Percentiles rank a stretch among this genome's conserved stretches.
Conservation (phyloP, 2,888 invertebrate genomes). For the Oscheius onirici region DNA sequence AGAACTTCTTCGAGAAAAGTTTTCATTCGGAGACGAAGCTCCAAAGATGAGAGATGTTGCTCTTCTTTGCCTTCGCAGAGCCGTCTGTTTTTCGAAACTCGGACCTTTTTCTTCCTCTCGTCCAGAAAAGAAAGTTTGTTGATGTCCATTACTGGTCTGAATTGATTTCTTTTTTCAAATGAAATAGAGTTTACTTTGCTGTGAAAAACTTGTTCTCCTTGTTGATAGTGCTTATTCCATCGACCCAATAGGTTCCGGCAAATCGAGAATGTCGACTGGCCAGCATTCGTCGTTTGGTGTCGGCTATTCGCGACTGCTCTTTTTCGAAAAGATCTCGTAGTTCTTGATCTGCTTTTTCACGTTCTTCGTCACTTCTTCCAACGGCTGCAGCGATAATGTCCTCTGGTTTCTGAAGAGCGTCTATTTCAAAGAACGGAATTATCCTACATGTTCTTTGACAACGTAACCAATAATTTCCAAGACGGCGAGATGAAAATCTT, state of each 20-base stretch:
- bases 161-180: background rate
- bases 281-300: conserved; percentile 22
- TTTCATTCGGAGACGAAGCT: conserved; percentile 87
- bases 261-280: conserved; percentile 76
- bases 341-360: conserved; percentile 50
- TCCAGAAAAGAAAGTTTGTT: conserved; percentile 49
- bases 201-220: conserved; percentile 76
- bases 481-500: conserved; percentile 65
- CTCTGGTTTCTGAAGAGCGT: conserved; percentile 28
- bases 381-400: conserved; percentile 41
- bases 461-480: conserved; percentile 64
- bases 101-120: conserved; percentile 71
- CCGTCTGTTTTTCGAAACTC: conserved; percentile 37
- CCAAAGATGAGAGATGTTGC: conserved; percentile 86
- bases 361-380: conserved; percentile 39
- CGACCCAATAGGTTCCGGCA: conserved; percentile 90
- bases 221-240: conserved; percentile 91
- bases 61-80: conserved; percentile 76
- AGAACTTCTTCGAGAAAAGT: conserved; percentile 93
- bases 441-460: conserved; percentile 58
- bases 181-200: background rate
- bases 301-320: conserved; percentile 36
- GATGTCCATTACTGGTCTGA: conserved; percentile 48
- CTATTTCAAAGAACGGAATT: background rate
- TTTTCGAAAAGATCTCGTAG: conserved; percentile 40